Percentiles rank a stretch among this genome's conserved stretches.
phyloP scores from a whole-genome alignment of 2,797 vertebrate genomes.

The Margarornis squamiger region DNA sequence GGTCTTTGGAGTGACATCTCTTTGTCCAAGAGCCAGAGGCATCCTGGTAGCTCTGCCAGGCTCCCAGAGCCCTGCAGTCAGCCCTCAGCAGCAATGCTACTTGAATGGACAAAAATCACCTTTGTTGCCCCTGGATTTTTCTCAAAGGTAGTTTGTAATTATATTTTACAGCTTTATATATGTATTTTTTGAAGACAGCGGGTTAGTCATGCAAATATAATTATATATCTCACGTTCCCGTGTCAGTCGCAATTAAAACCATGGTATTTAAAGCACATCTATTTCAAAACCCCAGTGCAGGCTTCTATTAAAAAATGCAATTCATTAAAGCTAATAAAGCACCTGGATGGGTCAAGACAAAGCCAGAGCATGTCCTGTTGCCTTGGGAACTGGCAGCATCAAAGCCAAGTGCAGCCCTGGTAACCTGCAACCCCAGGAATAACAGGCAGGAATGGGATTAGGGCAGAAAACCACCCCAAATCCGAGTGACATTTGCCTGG shows the following conservation, averaged over 20 bases:
- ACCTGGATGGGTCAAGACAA: neutral
- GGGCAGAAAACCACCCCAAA: neutral
- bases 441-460: fast-evolving
- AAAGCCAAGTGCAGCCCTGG: neutral
- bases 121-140: neutral
- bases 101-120: neutral
- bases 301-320: neutral
- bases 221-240: neutral
- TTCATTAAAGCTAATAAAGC: neutral
- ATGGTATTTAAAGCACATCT: neutral
- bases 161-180: neutral
- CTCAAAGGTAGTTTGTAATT: neutral
- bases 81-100: neutral
- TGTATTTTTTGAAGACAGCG: neutral
- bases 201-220: neutral
- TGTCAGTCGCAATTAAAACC: slow-evolving; percentile 10
- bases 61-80: neutral
- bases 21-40: neutral
- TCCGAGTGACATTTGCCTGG: fast-evolving
- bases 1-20: neutral
- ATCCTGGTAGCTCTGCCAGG: neutral
- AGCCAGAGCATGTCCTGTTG: neutral
- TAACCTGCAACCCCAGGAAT: neutral
- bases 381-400: slow-evolving; percentile 15
- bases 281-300: neutral